Percentiles rank a stretch among this genome's conserved stretches.
Evolutionary conservation across 2,888 invertebrate genomes (phyloP).

Genomic region (Cyclophora punctaria): DNA sequence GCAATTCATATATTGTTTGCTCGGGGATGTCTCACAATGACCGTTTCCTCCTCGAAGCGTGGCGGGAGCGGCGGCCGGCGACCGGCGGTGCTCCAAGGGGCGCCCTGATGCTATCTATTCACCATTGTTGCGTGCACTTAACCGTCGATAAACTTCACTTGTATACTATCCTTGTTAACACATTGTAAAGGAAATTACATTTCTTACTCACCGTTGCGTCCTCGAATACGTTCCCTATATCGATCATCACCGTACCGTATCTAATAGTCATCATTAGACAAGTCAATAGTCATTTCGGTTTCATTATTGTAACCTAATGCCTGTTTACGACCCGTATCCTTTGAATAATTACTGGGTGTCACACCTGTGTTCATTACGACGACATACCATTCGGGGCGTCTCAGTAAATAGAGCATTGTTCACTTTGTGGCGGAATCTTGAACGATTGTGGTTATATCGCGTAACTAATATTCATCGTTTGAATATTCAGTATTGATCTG

Average conservation of each 20-base stretch:
- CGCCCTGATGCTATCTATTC: constrained; percentile 62
- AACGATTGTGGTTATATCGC: no score
- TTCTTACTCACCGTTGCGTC: constrained; percentile 57
- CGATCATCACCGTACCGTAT: constrained; percentile 58
- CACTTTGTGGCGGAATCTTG: constrained; percentile 4
- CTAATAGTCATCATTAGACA: constrained; percentile 59
- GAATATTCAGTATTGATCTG: constrained; percentile 53
- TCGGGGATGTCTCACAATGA: constrained; percentile 22
- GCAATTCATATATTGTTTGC: constrained; percentile 21
- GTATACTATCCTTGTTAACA: constrained; percentile 68
- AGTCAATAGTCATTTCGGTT: constrained; percentile 41
- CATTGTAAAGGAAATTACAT: constrained; percentile 72
- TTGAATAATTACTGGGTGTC: constrained; percentile 9
- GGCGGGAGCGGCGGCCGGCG: constrained; percentile 32
- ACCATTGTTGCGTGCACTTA: constrained; percentile 70
- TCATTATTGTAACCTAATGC: constrained; percentile 16
- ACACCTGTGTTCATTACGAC: constrained; percentile 12
- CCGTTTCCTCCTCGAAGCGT: constrained; percentile 36
- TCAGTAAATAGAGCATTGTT: constrained; percentile 3
- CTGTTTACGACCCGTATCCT: constrained; percentile 16
- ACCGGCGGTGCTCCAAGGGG: constrained; percentile 37
- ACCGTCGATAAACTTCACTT: constrained; percentile 56
- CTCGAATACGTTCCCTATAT: constrained; percentile 63
- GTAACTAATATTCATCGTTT: constrained; percentile 47
- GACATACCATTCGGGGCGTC: no score